phyloP scores from a whole-genome alignment of 1,140 invertebrate species.

The Pararge aegeria region DNA sequence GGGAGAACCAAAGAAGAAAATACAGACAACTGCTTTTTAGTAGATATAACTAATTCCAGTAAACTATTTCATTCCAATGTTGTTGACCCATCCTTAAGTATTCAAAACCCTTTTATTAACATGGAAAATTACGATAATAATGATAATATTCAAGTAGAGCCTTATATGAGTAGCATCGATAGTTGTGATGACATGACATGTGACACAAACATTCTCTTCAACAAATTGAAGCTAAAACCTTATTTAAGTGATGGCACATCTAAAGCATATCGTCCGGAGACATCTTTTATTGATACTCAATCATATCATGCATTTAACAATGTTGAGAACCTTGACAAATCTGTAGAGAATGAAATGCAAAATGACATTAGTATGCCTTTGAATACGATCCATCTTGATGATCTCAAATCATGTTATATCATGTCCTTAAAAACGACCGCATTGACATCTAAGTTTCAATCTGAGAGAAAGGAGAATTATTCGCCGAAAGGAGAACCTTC shows the following conservation, averaged over 20 bases:
- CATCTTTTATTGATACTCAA: constrained; percentile 32
- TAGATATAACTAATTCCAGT: constrained; percentile 9
- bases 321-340: neutral
- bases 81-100: neutral
- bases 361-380: constrained; percentile 16
- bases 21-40: neutral
- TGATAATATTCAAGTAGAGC: constrained; percentile 38
- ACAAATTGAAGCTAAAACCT: neutral
- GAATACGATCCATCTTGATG: constrained; percentile 26
- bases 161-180: constrained; percentile 47
- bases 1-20: constrained; percentile 7
- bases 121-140: constrained; percentile 9
- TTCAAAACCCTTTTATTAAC: constrained; percentile 3
- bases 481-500: neutral
- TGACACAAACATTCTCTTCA: neutral
- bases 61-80: constrained; percentile 14
- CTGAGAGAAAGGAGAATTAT: too few relatives aligned
- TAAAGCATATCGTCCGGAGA: constrained; percentile 30
- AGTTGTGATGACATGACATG: too few relatives aligned
- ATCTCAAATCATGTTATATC: constrained; percentile 45
- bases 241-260: constrained; percentile 42
- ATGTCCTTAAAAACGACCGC: constrained; percentile 43
- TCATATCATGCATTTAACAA: constrained; percentile 8
- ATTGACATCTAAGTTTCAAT: constrained; percentile 15
- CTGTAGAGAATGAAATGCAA: neutral